Conservation (phyloP, 2,797 vertebrate species). For the Catamblyrhynchus diadema region DNA sequence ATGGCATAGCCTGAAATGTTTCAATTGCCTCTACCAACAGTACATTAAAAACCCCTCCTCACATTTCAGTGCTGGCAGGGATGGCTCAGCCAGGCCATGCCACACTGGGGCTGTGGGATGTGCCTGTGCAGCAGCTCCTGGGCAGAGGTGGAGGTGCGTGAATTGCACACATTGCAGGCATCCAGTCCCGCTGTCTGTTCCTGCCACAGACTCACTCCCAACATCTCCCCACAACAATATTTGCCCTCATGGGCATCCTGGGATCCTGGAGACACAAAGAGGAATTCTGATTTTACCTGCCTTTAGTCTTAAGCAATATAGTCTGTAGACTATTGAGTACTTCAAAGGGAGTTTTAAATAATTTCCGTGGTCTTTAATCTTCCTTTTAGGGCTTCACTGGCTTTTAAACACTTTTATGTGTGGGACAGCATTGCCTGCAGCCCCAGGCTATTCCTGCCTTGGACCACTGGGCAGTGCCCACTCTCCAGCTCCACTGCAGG, state of each 20-base stretch:
- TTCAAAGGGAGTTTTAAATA: background rate
- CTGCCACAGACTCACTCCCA: fast-evolving
- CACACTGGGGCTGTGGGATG: fast-evolving
- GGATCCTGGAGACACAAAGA: background rate
- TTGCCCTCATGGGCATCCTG: too few relatives aligned
- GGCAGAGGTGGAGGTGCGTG: background rate
- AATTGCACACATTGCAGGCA: background rate
- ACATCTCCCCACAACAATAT: background rate
- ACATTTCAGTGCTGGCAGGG: background rate
- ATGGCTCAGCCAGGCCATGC: fast-evolving
- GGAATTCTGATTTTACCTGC: background rate
- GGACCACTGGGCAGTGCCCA: fast-evolving
- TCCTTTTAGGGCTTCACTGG: background rate
- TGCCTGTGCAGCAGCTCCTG: background rate
- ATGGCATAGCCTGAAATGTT: background rate
- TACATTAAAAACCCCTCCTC: fast-evolving
- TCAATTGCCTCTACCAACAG: background rate
- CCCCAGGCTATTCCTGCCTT: fast-evolving
- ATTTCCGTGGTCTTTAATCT: background rate
- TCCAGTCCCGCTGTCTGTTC: background rate
- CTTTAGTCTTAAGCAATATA: background rate
- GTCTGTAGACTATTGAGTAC: background rate
- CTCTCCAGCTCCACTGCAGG: background rate
- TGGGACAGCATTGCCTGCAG: background rate
- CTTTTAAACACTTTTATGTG: background rate